Evolutionary conservation across 2,888 invertebrate species (phyloP).

Genomic region (Harpagoxenus sublaevis): DNA sequence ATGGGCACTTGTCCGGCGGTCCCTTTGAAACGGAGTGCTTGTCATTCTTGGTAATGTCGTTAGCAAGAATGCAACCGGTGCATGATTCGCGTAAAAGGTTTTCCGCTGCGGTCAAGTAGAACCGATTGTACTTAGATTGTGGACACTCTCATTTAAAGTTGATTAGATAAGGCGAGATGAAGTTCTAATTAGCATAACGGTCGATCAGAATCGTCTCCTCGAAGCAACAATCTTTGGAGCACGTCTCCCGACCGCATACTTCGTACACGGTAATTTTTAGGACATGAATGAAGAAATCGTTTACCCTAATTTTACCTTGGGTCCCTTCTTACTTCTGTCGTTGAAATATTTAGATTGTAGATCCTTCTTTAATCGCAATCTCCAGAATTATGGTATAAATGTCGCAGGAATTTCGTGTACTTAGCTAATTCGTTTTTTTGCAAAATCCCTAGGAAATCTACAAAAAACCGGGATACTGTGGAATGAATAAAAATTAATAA

Average conservation of each 20-base stretch:
- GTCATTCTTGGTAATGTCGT: constrained; percentile 13
- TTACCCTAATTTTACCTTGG: neutral
- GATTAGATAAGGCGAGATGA: constrained; percentile 28
- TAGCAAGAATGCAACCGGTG: neutral
- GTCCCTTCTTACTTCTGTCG: neutral
- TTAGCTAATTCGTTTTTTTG: too few species aligned
- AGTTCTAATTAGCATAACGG: constrained; percentile 14
- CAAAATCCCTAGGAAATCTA: too few species aligned
- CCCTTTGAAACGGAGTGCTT: neutral
- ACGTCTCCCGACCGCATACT: neutral
- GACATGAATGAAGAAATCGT: neutral
- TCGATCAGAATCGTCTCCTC: neutral
- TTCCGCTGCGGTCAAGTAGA: neutral
- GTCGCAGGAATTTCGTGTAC: too few species aligned
- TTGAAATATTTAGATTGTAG: neutral
- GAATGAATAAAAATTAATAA: too few species aligned
- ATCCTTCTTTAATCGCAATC: too few species aligned
- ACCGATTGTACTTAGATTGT: constrained; percentile 24
- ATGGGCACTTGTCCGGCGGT: neutral
- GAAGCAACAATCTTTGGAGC: neutral
- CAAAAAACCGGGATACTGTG: too few species aligned
- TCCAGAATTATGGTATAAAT: neutral
- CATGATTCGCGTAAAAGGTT: neutral
- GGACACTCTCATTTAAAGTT: constrained; percentile 3
- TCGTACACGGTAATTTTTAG: neutral